These are phyloP conservation scores for Eulemur macaco DNA, from an alignment of 2,113 vertebrate genomes.

Conservation along the genomic window DNA sequence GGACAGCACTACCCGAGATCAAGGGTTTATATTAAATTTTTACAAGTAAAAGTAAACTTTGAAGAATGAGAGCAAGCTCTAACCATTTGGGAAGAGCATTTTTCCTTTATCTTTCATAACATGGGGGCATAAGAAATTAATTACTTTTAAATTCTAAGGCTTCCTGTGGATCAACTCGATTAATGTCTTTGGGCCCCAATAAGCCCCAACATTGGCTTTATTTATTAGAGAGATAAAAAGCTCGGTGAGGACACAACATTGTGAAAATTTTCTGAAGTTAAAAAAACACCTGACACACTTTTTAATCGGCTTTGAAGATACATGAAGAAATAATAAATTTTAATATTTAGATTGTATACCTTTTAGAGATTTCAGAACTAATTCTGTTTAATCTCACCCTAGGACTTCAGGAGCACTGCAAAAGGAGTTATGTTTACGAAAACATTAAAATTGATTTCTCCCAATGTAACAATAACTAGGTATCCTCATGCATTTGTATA, in stretches of 20 bases:
- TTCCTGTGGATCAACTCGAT: background rate
- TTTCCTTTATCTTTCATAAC: background rate
- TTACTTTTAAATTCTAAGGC: background rate
- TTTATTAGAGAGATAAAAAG: background rate
- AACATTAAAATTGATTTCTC: background rate
- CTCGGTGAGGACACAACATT: background rate
- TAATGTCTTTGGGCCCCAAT: background rate
- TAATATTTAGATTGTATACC: background rate
- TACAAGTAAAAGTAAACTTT: slow-evolving; percentile 26
- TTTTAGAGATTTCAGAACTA: slow-evolving; percentile 36
- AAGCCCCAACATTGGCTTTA: background rate
- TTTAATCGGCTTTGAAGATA: background rate
- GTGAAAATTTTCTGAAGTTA: background rate
- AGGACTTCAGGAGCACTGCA: background rate
- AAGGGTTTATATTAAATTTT: background rate
- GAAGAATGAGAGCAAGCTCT: background rate
- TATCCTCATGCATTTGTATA: background rate
- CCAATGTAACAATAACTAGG: background rate
- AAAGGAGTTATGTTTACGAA: slow-evolving; percentile 33
- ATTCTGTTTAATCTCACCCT: background rate
- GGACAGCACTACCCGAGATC: background rate
- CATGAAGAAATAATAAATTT: slow-evolving; percentile 16
- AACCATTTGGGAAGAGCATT: background rate
- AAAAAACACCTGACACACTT: background rate
- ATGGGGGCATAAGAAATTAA: background rate